Percentiles rank a stretch among this genome's conserved stretches.
Evolutionary conservation across 1,140 invertebrate species (phyloP).

Genomic region (Drosophila oshimai): DNA sequence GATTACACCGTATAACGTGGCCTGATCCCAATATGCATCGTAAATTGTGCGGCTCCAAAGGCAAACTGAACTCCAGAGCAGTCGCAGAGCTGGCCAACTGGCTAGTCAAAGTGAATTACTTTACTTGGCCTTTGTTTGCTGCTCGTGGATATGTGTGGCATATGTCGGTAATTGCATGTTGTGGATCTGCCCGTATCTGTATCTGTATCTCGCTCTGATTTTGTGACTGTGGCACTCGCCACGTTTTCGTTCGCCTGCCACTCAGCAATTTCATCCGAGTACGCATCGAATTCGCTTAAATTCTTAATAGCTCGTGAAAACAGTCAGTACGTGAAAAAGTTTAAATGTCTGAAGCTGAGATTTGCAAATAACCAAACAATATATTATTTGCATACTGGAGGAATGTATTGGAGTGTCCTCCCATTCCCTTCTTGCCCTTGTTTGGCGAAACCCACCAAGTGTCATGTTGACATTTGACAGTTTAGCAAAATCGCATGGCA

Average conservation of each 20-base stretch:
- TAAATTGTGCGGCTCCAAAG: conserved; percentile 28
- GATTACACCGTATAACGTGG: conserved; percentile 59
- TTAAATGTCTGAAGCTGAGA: conserved; percentile 7
- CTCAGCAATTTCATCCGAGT: conserved; percentile 54
- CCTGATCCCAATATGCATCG: conserved; percentile 55
- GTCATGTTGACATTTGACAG: conserved; percentile 80
- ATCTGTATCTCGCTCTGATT: conserved; percentile 9
- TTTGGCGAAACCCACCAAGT: conserved; percentile 47
- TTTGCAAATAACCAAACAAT: conserved; percentile 2
- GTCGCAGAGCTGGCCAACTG: conserved; percentile 1
- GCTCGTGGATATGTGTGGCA: conserved; percentile 51
- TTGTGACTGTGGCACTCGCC: conserved; percentile 32
- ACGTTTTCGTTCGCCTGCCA: conserved; percentile 14
- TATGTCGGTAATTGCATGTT: conserved; percentile 24
- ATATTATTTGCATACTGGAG: conserved; percentile 7
- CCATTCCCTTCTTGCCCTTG: not conserved
- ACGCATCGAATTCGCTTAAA: conserved; percentile 50
- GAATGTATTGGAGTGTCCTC: not conserved
- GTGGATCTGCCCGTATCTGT: not conserved
- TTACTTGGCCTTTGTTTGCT: not conserved
- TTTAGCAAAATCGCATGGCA: conserved; percentile 58
- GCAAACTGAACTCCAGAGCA: conserved; percentile 1
- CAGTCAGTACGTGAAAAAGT: conserved; percentile 45
- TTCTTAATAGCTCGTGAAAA: conserved; percentile 72
- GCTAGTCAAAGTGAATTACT: conserved; percentile 14